Base-by-base conservation (phyloP, 2,888 invertebrate species). In the Erebia ligea region DNA sequence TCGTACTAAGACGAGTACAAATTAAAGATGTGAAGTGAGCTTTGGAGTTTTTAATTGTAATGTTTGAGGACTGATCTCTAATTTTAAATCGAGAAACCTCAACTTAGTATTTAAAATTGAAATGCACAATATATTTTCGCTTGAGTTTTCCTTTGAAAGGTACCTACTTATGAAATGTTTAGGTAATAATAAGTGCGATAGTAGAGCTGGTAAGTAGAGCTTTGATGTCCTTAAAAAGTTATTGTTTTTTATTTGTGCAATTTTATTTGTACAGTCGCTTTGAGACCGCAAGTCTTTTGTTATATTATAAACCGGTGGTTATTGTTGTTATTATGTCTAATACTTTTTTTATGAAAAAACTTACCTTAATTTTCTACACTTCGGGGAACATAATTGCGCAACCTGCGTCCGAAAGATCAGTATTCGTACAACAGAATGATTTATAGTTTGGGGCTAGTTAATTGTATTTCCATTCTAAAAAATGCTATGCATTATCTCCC, bases 401-500 rank as follows among this genome's bases (percentile, higher is more conserved):
- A 91, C 89, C 90, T 88, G 89, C 86, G 84, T 81, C 82, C 78
- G 82, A 84, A 80, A 79, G 82, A 82, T 81, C 81, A 82, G 83
- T 85, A 83, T 84, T 73, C 73, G 75, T 76, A 74, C 68, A 84
- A 84, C 87, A 82, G 85, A 86, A 88, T 92, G 90, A 92, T 92
- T 91, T 90, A 92, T 84, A 78, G 69, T 75, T 81, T 80, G 82
- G 82, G 84, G 86, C 88, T 91, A 92, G 91, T 91, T 92, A 92
- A 92, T 92, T 92, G 91, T 92, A 89, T 91, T 91, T 90, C 90
- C 87, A 87, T 85, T 82, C 86, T 85, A 90, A 92, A 92, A 91
- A 91, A 91, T 84, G 80, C 78, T 78, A 83, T 83, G 89, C 84
- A 89, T 91, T 91, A 91, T 91, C 92, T 91, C 82, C 81, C 81